phyloP scores from a whole-genome alignment of 1,140 invertebrate species.

The Ceratosolen fusciceps region DNA sequence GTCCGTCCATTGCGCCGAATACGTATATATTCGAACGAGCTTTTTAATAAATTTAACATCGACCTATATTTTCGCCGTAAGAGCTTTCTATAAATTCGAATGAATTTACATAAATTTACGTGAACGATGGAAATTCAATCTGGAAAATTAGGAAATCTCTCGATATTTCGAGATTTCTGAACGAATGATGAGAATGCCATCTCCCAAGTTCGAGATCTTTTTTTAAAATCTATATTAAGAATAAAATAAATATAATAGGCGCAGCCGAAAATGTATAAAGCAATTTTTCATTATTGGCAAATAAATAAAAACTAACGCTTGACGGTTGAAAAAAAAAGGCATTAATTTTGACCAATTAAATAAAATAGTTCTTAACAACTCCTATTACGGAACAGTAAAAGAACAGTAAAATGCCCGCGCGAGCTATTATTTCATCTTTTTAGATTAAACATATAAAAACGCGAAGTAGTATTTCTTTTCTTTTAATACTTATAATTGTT shows the following conservation, averaged over 20 bases:
- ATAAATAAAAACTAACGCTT: background rate
- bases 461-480: no score
- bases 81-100: background rate
- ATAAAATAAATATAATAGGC: background rate
- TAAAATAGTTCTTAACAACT: no score
- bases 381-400: no score
- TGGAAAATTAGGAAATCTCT: background rate
- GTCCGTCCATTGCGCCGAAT: background rate
- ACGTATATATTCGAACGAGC: background rate
- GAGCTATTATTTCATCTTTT: no score
- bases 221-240: constrained; percentile 4
- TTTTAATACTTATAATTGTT: no score
- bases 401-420: no score
- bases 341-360: no score
- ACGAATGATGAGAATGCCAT: background rate
- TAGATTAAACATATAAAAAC: no score
- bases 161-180: background rate
- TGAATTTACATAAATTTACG: no score
- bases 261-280: background rate
- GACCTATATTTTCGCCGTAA: background rate
- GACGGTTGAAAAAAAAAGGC: no score
- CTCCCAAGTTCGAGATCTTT: background rate
- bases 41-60: background rate
- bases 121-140: background rate
- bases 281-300: background rate